Evolutionary conservation across 2,888 invertebrate species (phyloP).

Genomic region (Torymus tubicola): DNA sequence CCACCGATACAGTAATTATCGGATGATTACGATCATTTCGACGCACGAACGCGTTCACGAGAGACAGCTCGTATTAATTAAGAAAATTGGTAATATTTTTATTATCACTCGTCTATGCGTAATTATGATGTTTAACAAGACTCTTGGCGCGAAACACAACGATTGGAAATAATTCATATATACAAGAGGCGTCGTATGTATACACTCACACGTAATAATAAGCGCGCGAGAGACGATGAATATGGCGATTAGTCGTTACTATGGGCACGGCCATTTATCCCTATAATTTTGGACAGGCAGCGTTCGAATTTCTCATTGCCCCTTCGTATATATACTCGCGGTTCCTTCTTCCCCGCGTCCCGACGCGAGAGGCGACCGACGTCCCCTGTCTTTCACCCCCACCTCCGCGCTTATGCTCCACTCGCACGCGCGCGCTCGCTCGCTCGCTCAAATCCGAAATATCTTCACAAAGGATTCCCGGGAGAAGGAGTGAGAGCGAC

Average conservation of each 20-base stretch:
- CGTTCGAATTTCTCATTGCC: slow-evolving; percentile 40
- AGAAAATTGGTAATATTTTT: slow-evolving; percentile 47
- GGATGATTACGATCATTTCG: slow-evolving; percentile 41
- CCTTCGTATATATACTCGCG: background rate
- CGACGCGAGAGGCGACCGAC: background rate
- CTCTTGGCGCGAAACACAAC: background rate
- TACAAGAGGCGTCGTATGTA: no score
- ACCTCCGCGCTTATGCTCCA: background rate
- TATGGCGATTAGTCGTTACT: slow-evolving; percentile 24
- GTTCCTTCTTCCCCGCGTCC: slow-evolving; percentile 19
- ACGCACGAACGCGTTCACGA: background rate
- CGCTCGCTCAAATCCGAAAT: slow-evolving; percentile 48
- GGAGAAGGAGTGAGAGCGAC: slow-evolving; percentile 47
- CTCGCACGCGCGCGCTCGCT: background rate
- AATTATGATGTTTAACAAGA: slow-evolving; percentile 16
- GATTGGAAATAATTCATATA: no score
- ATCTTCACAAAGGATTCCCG: slow-evolving; percentile 49
- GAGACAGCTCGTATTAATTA: slow-evolving; percentile 32
- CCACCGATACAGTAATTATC: slow-evolving; percentile 40
- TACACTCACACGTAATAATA: background rate
- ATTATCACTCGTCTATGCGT: slow-evolving; percentile 8
- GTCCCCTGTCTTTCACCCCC: slow-evolving; percentile 42
- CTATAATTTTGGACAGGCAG: slow-evolving; percentile 33
- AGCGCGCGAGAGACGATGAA: background rate
- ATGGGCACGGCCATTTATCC: slow-evolving; percentile 30